Evolutionary conservation across 2,113 vertebrate genomes (phyloP).

Genomic region (Acanthochromis polyacanthus): DNA sequence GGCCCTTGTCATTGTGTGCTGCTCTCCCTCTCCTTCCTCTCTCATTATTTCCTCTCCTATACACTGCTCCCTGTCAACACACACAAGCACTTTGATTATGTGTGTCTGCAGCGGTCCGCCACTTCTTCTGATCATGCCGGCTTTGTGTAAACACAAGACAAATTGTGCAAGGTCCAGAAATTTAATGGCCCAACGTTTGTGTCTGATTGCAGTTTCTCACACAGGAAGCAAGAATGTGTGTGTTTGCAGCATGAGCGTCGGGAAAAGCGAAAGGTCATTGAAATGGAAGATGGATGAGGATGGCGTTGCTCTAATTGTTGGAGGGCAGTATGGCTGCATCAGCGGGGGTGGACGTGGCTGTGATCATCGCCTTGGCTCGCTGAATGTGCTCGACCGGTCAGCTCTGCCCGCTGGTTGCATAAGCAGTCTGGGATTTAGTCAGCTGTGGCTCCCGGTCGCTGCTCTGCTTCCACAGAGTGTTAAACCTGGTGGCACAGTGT

Average conservation of each 20-base stretch:
- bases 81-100: background rate
- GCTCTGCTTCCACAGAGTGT: slow-evolving; percentile 31
- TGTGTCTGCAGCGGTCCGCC: slow-evolving; percentile 4
- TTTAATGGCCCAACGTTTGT: background rate
- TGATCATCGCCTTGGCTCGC: slow-evolving; percentile 31
- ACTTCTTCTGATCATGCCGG: slow-evolving; percentile 2
- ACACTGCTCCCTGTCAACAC: slow-evolving; percentile 18
- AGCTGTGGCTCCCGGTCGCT: slow-evolving; percentile 20
- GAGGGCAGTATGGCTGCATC: slow-evolving; percentile 18
- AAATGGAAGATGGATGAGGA: slow-evolving; percentile 24
- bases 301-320: slow-evolving; percentile 19
- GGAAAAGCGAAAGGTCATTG: slow-evolving; percentile 11
- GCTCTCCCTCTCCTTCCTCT: slow-evolving; percentile 12
- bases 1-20: slow-evolving; percentile 20
- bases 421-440: slow-evolving; percentile 68
- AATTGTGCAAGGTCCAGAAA: background rate
- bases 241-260: background rate
- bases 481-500: slow-evolving; percentile 43
- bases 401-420: slow-evolving; percentile 52
- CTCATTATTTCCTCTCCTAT: slow-evolving; percentile 39
- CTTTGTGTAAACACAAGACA: slow-evolving; percentile 18
- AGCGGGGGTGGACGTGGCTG: slow-evolving; percentile 18
- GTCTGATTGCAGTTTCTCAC: background rate
- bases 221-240: background rate
- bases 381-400: slow-evolving; percentile 25